Evolutionary conservation across 2,113 vertebrate species (phyloP).

Genomic region (Platichthys flesus): DNA sequence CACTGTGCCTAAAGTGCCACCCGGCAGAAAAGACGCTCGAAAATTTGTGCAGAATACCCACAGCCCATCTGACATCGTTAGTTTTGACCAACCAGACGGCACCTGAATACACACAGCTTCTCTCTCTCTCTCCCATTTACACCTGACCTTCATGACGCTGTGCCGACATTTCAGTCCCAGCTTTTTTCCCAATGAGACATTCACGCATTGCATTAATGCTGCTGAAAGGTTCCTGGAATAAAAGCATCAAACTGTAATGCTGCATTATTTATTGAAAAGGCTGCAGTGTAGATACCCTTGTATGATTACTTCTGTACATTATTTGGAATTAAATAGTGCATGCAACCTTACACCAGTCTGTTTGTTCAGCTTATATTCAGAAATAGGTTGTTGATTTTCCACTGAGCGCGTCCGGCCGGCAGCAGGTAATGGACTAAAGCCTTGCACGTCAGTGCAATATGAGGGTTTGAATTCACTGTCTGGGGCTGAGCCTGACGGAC

Average conservation of each 20-base stretch:
- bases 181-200: neutral
- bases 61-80: conserved; percentile 8
- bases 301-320: conserved; percentile 4
- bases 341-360: neutral
- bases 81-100: neutral
- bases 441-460: conserved; percentile 48
- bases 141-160: neutral
- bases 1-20: conserved; percentile 13
- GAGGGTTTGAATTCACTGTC: conserved; percentile 53
- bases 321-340: conserved; percentile 8
- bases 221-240: neutral
- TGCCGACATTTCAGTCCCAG: neutral
- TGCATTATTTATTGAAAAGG: neutral
- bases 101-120: neutral
- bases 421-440: conserved; percentile 30
- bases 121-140: neutral
- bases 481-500: conserved; percentile 46
- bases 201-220: no score
- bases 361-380: conserved; percentile 5
- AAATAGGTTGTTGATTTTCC: conserved; percentile 29
- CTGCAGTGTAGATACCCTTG: neutral
- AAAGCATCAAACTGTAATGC: neutral
- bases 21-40: conserved; percentile 1
- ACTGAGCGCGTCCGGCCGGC: conserved; percentile 12
- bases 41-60: conserved; percentile 14